Base-by-base conservation (phyloP, 2,797 vertebrate species). In the Phalloptychus januarius region DNA sequence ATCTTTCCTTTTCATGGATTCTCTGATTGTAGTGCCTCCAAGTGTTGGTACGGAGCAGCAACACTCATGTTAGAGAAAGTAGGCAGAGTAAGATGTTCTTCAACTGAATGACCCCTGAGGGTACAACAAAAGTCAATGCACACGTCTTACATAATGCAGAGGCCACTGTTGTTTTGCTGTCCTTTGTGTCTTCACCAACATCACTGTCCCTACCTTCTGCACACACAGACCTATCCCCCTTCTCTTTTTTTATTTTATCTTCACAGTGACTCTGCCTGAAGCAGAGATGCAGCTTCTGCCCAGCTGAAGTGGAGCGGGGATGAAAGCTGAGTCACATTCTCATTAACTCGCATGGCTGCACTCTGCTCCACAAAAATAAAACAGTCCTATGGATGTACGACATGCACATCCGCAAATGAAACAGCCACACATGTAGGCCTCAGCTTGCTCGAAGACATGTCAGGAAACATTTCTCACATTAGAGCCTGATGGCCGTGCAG, bases 261-360 rank as follows among this genome's bases (percentile, higher is more conserved):
- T 76, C 69, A 54, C 38, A 12, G 56, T 82, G 82, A 84, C 81
- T 90, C 78, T 91, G 89, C 90, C 93, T 87, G 3, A 85, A 93
- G 93, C 93, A 78, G 84, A 69, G 83, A 86, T 88, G 72, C 80
- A 79, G 90, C 83, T 84, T 88, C 79, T 83, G 83, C 83, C 85
- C 85, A 79, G 89, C 91, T 93, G 83, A 85, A 89, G 86, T 69
- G 76, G 86, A 90, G 84, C 79, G 78, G n/a, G 78, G 86, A 93
- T 93, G 91, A 94, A 92, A 89, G 91, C 92, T 94, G 94, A 96
- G 86, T 95, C 93, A 95, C 87, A 90, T 83, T 75, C 88, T 89
- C 85, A 90, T 93, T 91, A 92, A 84, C 81, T 90, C 87, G 87
- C 91, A 90, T 91, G 93, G 92, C 90, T 93, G 91, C 89, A 93